Evolutionary conservation across 1,140 invertebrate species (phyloP).

Genomic region (Drosophila takahashii): DNA sequence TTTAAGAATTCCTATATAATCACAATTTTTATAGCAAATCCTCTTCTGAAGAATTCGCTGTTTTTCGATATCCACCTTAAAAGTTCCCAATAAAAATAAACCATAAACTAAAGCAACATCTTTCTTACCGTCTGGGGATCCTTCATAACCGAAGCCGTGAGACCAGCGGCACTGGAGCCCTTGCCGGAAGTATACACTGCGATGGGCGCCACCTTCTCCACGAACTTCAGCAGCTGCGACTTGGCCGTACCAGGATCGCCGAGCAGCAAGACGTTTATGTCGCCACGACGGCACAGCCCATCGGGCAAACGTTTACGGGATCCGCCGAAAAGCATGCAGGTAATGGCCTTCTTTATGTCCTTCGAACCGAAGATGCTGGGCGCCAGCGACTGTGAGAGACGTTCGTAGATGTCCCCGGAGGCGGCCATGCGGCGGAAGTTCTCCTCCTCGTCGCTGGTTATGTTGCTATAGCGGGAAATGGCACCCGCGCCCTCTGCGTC

Average conservation of each 20-base stretch:
- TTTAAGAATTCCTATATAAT: too few species aligned
- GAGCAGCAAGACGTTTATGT: conserved; percentile 97
- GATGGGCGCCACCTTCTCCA: conserved; percentile 97
- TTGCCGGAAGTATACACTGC: conserved; percentile 99
- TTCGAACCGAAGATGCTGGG: conserved; percentile 98
- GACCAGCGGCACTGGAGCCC: conserved; percentile 98
- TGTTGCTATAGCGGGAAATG: conserved; percentile 85
- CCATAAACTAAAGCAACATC: too few species aligned
- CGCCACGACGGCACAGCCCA: conserved; percentile 96
- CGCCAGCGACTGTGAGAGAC: conserved; percentile 95
- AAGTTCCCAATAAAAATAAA: too few species aligned
- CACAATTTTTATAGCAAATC: too few species aligned
- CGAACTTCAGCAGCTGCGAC: conserved; percentile 98
- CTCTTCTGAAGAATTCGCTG: too few species aligned
- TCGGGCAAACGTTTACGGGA: conserved; percentile 96
- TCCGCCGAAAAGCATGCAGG: conserved; percentile 97
- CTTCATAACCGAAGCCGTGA: conserved; percentile 98
- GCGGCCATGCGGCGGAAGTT: conserved; percentile 94
- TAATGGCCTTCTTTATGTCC: conserved; percentile 99
- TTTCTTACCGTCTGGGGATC: conserved; percentile 94
- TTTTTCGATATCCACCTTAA: too few species aligned
- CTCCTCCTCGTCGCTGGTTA: conserved; percentile 96
- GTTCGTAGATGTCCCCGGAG: conserved; percentile 94
- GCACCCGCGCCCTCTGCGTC: conserved; percentile 92
- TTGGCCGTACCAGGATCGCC: conserved; percentile 99